Percentiles rank a stretch among this genome's conserved stretches.
These are phyloP conservation scores for Synchiropus splendidus DNA, from an alignment of 2,113 vertebrate genomes.

Conservation along the genomic window DNA sequence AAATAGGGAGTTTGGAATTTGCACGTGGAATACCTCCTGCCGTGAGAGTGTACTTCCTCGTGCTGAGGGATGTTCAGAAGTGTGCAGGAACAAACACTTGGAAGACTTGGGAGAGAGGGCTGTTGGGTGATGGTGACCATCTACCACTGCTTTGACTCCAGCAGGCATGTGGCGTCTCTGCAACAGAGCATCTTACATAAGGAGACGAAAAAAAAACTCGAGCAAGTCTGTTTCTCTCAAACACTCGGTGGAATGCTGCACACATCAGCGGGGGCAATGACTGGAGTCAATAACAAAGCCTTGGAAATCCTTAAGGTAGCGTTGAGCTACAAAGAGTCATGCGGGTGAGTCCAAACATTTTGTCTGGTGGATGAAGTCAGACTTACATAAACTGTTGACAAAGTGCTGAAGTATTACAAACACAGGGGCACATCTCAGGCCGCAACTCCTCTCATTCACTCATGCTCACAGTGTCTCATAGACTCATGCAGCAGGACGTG, in stretches of 20 bases:
- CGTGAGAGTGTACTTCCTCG: too few relatives aligned
- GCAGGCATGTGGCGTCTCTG: neutral
- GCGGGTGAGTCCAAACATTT: conserved; percentile 43
- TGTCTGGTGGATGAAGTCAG: conserved; percentile 23
- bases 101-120: too few relatives aligned
- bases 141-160: too few relatives aligned
- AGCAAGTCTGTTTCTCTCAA: conserved; percentile 10
- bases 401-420: conserved; percentile 32
- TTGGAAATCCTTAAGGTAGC: too few relatives aligned
- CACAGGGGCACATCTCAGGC: conserved; percentile 6
- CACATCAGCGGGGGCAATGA: conserved; percentile 18
- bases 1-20: conserved; percentile 21
- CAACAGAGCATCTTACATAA: conserved; percentile 19
- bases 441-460: conserved; percentile 28
- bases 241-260: conserved; percentile 14
- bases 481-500: too few relatives aligned
- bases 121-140: too few relatives aligned
- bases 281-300: too few relatives aligned
- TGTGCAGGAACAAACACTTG: too few relatives aligned
- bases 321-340: conserved; percentile 26
- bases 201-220: too few relatives aligned
- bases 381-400: conserved; percentile 32
- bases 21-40: too few relatives aligned
- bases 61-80: too few relatives aligned
- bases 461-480: conserved; percentile 2